Conservation (phyloP, 1,140 invertebrate species). For the Drosophila carrolli region DNA sequence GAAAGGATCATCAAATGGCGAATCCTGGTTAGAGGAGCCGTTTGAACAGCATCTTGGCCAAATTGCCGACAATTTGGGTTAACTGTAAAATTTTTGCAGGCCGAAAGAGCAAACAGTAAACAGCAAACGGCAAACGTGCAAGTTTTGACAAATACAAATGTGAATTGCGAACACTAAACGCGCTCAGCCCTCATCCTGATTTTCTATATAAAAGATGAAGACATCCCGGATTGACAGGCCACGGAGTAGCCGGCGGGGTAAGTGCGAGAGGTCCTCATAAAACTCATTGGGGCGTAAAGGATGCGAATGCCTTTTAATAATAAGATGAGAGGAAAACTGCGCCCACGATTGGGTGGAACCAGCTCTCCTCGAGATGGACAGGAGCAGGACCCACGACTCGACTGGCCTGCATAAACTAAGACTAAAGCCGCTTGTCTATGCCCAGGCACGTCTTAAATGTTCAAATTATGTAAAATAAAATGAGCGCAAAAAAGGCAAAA, state of each 20-base stretch:
- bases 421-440: slow-evolving; percentile 79
- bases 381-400: slow-evolving; percentile 18
- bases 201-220: slow-evolving; percentile 45
- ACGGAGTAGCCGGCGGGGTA: neutral
- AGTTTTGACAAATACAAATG: slow-evolving; percentile 76
- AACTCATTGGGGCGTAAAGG: slow-evolving; percentile 79
- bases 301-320: slow-evolving; percentile 78
- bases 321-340: slow-evolving; percentile 47
- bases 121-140: slow-evolving; percentile 72
- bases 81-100: slow-evolving; percentile 72
- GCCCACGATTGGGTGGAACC: slow-evolving; percentile 8
- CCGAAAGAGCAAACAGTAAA: slow-evolving; percentile 45
- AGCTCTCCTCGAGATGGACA: slow-evolving; percentile 9
- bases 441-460: slow-evolving; percentile 81
- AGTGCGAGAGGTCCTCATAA: slow-evolving; percentile 42
- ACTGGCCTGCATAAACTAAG: slow-evolving; percentile 76
- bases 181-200: slow-evolving; percentile 20
- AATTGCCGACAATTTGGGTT: slow-evolving; percentile 81
- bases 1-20: slow-evolving; percentile 57
- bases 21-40: slow-evolving; percentile 20
- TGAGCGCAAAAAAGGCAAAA: slow-evolving; percentile 53
- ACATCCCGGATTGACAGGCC: slow-evolving; percentile 54
- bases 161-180: slow-evolving; percentile 47
- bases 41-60: slow-evolving; percentile 66
- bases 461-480: slow-evolving; percentile 83